Conservation (phyloP, 2,113 vertebrate genomes). For the human region DNA sequence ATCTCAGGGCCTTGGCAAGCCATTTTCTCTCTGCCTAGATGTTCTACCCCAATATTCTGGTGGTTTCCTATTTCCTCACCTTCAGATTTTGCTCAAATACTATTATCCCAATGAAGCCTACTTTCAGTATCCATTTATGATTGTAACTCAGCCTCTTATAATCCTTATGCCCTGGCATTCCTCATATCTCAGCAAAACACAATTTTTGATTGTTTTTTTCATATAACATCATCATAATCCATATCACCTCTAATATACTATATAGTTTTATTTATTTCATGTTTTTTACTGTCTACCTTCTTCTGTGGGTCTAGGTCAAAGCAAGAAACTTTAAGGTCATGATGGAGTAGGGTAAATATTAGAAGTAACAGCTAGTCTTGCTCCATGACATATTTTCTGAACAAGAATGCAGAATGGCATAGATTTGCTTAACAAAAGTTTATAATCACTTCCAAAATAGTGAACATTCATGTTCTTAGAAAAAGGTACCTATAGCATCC, state of each 20-base stretch:
- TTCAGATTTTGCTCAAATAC: background rate
- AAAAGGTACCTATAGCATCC: background rate
- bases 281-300: background rate
- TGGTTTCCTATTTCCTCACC: background rate
- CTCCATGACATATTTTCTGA: background rate
- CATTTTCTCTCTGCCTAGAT: background rate
- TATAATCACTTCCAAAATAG: background rate
- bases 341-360: background rate
- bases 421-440: background rate
- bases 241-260: background rate
- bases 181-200: background rate
- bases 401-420: background rate
- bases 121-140: background rate
- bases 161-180: background rate
- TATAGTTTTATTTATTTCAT: background rate
- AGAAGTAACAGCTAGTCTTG: background rate
- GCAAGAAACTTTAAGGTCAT: background rate
- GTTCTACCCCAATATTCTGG: background rate
- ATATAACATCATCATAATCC: background rate
- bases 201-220: background rate
- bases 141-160: accelerated
- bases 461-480: background rate
- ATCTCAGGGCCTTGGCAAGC: background rate
- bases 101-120: background rate
- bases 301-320: background rate